Evolutionary conservation across 2,113 vertebrate species (phyloP).

Genomic region (Mellivora capensis): DNA sequence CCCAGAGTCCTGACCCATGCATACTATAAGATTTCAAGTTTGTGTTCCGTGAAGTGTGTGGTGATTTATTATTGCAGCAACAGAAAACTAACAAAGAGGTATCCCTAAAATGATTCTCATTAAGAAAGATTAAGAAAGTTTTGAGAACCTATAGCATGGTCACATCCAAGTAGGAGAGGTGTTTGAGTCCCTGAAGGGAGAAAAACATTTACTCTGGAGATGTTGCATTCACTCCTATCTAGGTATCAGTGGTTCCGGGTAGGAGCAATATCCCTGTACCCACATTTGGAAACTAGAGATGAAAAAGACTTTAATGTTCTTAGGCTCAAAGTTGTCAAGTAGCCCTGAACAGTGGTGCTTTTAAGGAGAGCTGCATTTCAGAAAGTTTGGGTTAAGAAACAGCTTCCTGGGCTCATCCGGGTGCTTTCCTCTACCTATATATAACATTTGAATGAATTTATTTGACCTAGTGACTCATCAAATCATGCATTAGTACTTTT

Average conservation of each 20-base stretch:
- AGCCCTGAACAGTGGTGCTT: background rate
- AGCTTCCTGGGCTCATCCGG: background rate
- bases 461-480: background rate
- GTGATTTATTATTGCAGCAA: background rate
- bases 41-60: background rate
- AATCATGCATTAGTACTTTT: background rate
- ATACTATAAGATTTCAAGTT: background rate
- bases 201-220: background rate
- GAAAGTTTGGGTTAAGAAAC: background rate
- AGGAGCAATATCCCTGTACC: background rate
- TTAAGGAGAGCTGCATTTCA: background rate
- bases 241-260: background rate
- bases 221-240: background rate
- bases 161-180: background rate
- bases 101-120: background rate
- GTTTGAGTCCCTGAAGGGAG: background rate
- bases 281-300: background rate
- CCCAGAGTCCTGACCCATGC: background rate
- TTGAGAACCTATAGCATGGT: background rate
- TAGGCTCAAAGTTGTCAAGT: background rate
- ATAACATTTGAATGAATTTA: background rate
- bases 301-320: background rate
- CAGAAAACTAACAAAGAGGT: background rate
- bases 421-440: background rate
- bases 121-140: background rate